Base-by-base conservation (phyloP, 1,140 invertebrate genomes). In the Euschistus heros region DNA sequence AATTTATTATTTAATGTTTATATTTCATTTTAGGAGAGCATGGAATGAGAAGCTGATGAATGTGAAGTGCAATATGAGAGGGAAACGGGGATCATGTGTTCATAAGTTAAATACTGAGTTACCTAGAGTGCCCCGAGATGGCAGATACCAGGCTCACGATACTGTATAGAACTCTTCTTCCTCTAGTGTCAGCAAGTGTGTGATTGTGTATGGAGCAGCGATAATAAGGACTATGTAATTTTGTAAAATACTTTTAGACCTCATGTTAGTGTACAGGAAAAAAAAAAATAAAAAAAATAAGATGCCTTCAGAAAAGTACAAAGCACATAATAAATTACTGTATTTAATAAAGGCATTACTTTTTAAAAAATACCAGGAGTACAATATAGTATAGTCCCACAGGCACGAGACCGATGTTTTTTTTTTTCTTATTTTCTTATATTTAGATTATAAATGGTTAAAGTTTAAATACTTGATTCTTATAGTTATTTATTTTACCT, bases 401-500 rank as follows among this genome's bases (percentile, higher is more conserved):
- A 46, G 27, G 44, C 30, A 66, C 22, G 33, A 62, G 33, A 65
- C 30, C 52, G 20, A 65, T 59, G 4, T 24, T 57, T 24, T 57
- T 20, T 44, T 50, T 50, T 20, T 57, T 57, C 24, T 24, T 57
- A 24, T 59, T 17, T 57, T 17, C 24, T 24, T 24, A 24, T 57
- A 22, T 22, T 57, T 24, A 24, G 54, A 46, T 30, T 18, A 62
- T 22, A 14, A 60, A 55, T 59, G 18, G 54, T 60, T 42, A 42
- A 62, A 50, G 30, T 15, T 62, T 33, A 55, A 22, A 60, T 50
- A 60, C 37, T 37, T 54, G 61, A 63, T 54, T 63, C 18, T 63
- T 67, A 42, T 52, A 63, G 63, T 62, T 67, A 63, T 67, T 64
- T 67, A 59, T 64, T 64, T 67, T 61, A 46, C 20, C 30, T 57